Evolutionary conservation across 2,888 invertebrate species (phyloP), one percentile per base, ranked within the genome.

Genomic region (Acanthopleura granulata): DNA sequence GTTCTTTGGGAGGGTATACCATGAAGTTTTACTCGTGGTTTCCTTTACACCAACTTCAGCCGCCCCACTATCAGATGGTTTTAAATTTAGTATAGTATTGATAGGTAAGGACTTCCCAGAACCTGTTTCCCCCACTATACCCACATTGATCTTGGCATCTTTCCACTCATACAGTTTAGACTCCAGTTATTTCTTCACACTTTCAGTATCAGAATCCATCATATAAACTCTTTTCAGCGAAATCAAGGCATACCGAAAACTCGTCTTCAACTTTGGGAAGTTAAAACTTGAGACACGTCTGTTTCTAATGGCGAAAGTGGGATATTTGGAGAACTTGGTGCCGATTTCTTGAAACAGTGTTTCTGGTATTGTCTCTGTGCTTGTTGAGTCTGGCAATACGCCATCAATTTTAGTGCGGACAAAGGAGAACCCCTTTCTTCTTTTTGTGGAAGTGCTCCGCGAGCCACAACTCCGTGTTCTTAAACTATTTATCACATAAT

Each of bases 71-170:
- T 78, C 79, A 18, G 77, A 72, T 16, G 74, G 72, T 25, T 50
- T 57, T 0, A 79, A 49, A 16, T 72, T 76, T 12, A 73, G 51
- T 15, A 77, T 62, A 1, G 76, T 61, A 72, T 80, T 80, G 69
- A 80, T 76, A 69, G 78, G 78, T 27, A 70, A 70, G 14, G 80
- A 80, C 66, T 80, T 80, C 14, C 80, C 80, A 0, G 66, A 51
- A 0, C 77, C 78, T 0, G 77, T 29, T 22, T 73, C 70, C 14
- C 80, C 80, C 0, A 72, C 74, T 30, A 80, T 50, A 12, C 51
- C 80, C 16, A 78, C 22, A 49, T 74, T 50, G 1, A 80, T 25
- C 14, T 40, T 27, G n/a, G 62, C 30, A 15, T 62, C 49, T 50
- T 69, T 73, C 78, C 77, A 78, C 49, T 75, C 72, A n/a, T 73